Evolutionary conservation across 2,888 invertebrate species (phyloP).

Genomic region (Drosophila nigricruria): DNA sequence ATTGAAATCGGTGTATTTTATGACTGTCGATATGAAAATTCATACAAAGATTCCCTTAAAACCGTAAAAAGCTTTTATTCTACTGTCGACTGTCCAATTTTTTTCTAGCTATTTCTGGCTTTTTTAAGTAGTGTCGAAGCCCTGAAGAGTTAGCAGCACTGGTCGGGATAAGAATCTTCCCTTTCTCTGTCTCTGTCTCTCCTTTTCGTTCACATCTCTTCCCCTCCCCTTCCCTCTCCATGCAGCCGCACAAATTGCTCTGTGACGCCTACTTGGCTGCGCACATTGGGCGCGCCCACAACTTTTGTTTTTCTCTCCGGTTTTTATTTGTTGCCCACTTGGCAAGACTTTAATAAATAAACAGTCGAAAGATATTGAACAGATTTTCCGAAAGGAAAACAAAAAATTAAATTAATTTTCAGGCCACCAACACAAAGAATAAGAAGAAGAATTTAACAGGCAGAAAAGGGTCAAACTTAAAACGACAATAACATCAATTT

Average conservation of each 20-base stretch:
- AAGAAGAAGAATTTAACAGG: conserved; percentile 41
- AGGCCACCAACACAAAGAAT: conserved; percentile 61
- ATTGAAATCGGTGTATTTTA: too few relatives aligned
- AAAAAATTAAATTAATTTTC: conserved; percentile 65
- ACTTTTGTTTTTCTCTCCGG: conserved; percentile 42
- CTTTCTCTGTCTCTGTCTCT: not conserved
- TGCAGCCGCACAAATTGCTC: conserved; percentile 59
- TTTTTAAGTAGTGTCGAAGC: too few relatives aligned
- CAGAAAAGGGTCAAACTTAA: conserved; percentile 49
- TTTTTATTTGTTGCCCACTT: conserved; percentile 17
- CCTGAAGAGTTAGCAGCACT: too few relatives aligned
- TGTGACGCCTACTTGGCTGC: conserved; percentile 68
- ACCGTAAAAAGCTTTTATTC: too few relatives aligned
- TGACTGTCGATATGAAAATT: too few relatives aligned
- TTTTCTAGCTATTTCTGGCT: too few relatives aligned
- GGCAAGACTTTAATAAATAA: conserved; percentile 35
- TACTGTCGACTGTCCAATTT: too few relatives aligned
- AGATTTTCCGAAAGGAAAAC: conserved; percentile 56
- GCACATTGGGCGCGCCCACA: conserved; percentile 64
- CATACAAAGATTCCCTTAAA: too few relatives aligned
- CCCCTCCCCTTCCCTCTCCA: too few relatives aligned
- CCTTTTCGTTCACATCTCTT: not conserved
- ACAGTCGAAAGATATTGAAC: conserved; percentile 43
- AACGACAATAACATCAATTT: conserved; percentile 82
- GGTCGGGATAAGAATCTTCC: conserved; percentile 29